Evolutionary conservation across 2,797 vertebrate species (phyloP).

Genomic region (Sebastes vulpes): DNA sequence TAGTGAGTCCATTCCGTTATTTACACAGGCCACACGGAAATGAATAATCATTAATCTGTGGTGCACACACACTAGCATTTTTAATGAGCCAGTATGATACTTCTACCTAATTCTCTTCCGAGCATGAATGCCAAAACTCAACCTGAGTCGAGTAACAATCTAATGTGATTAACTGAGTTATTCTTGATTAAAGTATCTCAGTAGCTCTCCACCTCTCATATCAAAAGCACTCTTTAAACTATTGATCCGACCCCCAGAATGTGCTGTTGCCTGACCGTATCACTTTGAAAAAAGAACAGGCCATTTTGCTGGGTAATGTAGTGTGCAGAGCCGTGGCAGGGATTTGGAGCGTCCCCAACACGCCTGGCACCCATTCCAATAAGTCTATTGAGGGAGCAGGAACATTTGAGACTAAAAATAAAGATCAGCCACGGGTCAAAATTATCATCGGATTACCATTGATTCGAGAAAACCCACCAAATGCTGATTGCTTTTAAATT

Average conservation of each 20-base stretch:
- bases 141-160: not conserved
- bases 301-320: conserved; percentile 58
- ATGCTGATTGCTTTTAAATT: conserved; percentile 87
- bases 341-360: conserved; percentile 32
- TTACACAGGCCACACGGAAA: not conserved
- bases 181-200: not conserved
- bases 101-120: not conserved
- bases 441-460: conserved; percentile 86
- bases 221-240: conserved; percentile 58
- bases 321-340: conserved; percentile 12
- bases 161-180: not conserved
- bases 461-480: conserved; percentile 76
- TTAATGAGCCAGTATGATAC: not conserved
- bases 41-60: not conserved
- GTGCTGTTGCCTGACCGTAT: conserved; percentile 71
- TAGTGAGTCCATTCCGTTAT: not conserved
- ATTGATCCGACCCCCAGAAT: conserved; percentile 85
- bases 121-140: not conserved
- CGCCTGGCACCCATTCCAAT: conserved; percentile 30
- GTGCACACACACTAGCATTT: not conserved
- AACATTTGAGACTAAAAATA: conserved; percentile 60
- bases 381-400: conserved; percentile 27
- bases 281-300: conserved; percentile 83
- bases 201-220: not conserved
- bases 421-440: conserved; percentile 74